Evolutionary conservation across 2,888 invertebrate species (phyloP).

Genomic region (Acronicta aceris): DNA sequence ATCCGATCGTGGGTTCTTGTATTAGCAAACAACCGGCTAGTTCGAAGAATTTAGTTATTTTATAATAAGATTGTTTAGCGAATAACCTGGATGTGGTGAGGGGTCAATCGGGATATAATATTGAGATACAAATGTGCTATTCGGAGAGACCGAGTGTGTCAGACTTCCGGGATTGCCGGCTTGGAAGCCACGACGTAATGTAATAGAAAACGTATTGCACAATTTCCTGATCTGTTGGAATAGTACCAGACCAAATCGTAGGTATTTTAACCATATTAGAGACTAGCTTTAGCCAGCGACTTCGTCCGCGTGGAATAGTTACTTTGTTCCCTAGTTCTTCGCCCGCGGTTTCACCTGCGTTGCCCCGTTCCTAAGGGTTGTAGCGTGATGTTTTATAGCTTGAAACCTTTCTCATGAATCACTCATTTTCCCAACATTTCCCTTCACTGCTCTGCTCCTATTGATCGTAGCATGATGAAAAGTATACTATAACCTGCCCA

Average conservation of each 20-base stretch:
- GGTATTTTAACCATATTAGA: constrained; percentile 20
- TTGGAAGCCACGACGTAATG: constrained; percentile 71
- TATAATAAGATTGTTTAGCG: constrained; percentile 2
- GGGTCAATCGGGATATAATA: constrained; percentile 28
- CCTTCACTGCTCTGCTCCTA: too few species aligned
- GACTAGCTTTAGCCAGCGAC: too few species aligned
- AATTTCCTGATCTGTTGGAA: constrained; percentile 70
- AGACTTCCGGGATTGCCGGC: constrained; percentile 72
- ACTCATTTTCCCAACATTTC: too few species aligned
- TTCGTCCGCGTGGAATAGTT: too few species aligned
- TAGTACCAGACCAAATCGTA: constrained; percentile 28
- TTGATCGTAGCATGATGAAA: too few species aligned
- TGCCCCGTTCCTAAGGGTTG: too few species aligned
- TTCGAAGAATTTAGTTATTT: background rate
- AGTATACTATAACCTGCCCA: too few species aligned
- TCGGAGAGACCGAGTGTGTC: constrained; percentile 57
- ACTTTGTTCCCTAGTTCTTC: too few species aligned
- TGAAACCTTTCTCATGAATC: too few species aligned
- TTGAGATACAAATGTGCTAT: constrained; percentile 48
- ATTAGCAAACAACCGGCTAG: constrained; percentile 15
- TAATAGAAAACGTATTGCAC: constrained; percentile 76
- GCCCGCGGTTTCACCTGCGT: too few species aligned
- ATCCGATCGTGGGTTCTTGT: constrained; percentile 13
- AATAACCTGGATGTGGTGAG: constrained; percentile 9
- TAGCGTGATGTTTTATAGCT: too few species aligned